Evolutionary conservation across 2,888 invertebrate species (phyloP).

Genomic region (Griposia aprilina): DNA sequence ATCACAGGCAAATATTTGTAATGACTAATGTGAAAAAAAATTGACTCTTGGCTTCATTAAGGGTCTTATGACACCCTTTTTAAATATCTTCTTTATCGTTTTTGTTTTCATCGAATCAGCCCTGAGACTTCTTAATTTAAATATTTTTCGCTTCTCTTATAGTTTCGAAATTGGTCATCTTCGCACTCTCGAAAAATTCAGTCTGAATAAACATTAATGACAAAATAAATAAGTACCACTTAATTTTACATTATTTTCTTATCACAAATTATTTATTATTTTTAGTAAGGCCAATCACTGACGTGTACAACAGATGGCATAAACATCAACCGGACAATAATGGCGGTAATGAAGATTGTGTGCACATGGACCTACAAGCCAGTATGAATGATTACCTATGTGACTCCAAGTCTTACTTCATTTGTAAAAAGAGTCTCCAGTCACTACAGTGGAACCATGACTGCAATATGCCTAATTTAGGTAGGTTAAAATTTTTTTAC

Average conservation of each 20-base stretch:
- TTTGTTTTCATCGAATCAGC: neutral
- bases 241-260: neutral
- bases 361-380: neutral
- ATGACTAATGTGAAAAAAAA: neutral
- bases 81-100: neutral
- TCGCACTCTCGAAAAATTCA: too few species aligned
- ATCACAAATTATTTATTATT: neutral
- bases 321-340: neutral
- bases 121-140: neutral
- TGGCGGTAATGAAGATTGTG: neutral
- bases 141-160: too few species aligned
- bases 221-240: neutral
- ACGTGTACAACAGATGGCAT: conserved; percentile 27
- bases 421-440: neutral
- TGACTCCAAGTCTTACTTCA: neutral
- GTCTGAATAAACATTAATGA: neutral
- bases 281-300: conserved; percentile 23
- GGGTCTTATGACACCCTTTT: neutral
- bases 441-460: neutral
- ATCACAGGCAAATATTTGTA: neutral
- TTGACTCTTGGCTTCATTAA: neutral
- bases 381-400: neutral
- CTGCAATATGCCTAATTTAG: neutral
- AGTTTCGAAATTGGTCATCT: too few species aligned
- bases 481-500: neutral